These are phyloP conservation scores for Xestia xanthographa DNA, from an alignment of 2,888 invertebrate genomes.

Conservation along the genomic window DNA sequence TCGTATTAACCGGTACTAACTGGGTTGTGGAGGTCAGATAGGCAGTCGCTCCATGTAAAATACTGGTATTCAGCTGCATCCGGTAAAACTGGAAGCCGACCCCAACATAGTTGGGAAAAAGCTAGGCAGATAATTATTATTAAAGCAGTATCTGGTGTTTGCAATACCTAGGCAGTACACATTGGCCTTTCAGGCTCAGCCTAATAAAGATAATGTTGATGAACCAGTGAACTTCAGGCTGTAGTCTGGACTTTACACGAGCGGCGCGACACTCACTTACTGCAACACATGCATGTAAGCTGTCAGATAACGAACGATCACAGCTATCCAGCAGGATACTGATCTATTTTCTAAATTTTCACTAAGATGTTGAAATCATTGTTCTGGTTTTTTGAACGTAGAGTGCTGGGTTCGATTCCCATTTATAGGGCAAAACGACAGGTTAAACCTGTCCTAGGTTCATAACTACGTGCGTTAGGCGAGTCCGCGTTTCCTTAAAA, in stretches of 20 bases:
- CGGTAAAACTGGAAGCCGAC: no score
- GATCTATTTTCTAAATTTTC: not conserved
- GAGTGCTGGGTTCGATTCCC: not conserved
- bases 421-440: no score
- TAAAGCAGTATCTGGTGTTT: not conserved
- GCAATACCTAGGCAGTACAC: not conserved
- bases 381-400: not conserved
- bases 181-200: not conserved
- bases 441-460: no score
- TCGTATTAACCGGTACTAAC: no score
- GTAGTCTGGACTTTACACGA: conserved; percentile 11
- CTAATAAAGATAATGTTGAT: not conserved
- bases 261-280: conserved; percentile 6
- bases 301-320: not conserved
- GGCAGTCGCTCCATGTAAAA: no score
- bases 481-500: not conserved
- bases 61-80: no score
- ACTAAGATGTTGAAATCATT: not conserved
- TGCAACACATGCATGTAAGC: not conserved
- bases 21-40: no score
- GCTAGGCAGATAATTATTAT: no score
- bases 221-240: conserved; percentile 7
- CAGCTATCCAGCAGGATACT: not conserved
- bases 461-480: no score
- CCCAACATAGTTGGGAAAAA: no score